Base-by-base conservation (phyloP, 2,797 vertebrate genomes). In the Pelobates cultripes region DNA sequence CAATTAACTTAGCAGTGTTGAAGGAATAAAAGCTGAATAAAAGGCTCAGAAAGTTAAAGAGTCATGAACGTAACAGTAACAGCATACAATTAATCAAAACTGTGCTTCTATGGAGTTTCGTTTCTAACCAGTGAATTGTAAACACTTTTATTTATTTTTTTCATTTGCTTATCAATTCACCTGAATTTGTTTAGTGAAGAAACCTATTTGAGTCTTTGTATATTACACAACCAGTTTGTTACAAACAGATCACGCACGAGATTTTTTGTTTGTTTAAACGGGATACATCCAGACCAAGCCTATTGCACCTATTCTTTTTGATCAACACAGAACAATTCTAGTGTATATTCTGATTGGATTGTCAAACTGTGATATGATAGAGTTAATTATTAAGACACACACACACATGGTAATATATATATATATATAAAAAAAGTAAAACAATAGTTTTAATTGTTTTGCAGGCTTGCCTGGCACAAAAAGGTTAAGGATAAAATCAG, bases 401-500 rank as follows among this genome's bases (percentile, higher is more conserved):
- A 61, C 57, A 60, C 4, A 3, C 57, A 3, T 12, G 14, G 15
- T 61, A 14, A 14, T n/a, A 4, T 61, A 61, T 5, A n/a, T 3
- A 14, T 2, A 14, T n/a, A 4, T 61, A 61, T 5, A n/a, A n/a
- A 14, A 61, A n/a, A n/a, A 14, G 5, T 14, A 3, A 61, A 14
- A 61, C 5, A 61, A 14, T 13, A 12, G 15, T 61, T 2, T 14
- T 51, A 51, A 51, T 2, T 5, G 47, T 15, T n/a, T 61, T 61
- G 57, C 12, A 64, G n/a, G 2, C 28, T 7, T 64, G 17, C 15
- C 53, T 28, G 28, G 9, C 40, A 12, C 28, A 61, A 10, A 45
- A 70, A 17, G 45, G 73, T 42, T 69, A 76, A 76, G 60, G 14
- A 70, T 5, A 45, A 70, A 75, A n/a, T 17, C 55, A 9, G 14